Percentiles rank a stretch among this genome's conserved stretches.
These are phyloP conservation scores for Gallinago paraguaiae DNA, from an alignment of 2,113 vertebrate genomes.

Conservation along the genomic window DNA sequence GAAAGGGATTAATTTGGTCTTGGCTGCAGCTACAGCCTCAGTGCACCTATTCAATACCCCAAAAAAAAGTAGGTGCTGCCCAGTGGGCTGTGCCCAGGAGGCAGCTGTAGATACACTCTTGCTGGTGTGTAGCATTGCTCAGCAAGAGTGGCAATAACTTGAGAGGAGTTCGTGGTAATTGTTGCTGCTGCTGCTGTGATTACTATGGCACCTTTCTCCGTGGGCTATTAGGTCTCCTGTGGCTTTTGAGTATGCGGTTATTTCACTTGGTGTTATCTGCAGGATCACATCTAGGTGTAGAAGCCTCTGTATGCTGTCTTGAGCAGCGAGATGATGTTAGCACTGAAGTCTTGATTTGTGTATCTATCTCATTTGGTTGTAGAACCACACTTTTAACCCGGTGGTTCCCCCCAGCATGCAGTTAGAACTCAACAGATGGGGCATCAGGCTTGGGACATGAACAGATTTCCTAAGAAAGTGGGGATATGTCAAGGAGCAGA, in stretches of 20 bases:
- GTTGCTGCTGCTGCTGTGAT: not conserved
- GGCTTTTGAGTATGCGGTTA: not conserved
- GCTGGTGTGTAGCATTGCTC: not conserved
- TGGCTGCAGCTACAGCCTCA: not conserved
- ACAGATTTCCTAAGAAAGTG: not conserved
- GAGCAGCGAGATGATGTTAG: not conserved
- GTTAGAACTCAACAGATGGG: not conserved
- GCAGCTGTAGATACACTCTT: not conserved
- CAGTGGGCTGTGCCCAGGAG: not conserved
- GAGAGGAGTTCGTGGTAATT: not conserved
- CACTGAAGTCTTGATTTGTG: not conserved
- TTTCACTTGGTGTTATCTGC: not conserved
- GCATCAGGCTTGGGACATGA: not conserved
- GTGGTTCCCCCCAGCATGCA: fast-evolving
- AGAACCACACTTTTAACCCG: not conserved
- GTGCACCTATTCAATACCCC: not conserved
- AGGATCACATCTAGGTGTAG: not conserved
- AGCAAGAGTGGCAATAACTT: not conserved
- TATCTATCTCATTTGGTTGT: not conserved
- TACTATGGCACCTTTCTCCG: not conserved
- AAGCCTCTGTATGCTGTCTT: not conserved
- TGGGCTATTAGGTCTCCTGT: not conserved
- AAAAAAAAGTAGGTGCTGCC: not conserved
- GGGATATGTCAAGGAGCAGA: not conserved
- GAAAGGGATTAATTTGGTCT: not conserved